These are phyloP conservation scores for Brachyptera risi DNA, from an alignment of 2,888 invertebrate genomes.

Conservation along the genomic window DNA sequence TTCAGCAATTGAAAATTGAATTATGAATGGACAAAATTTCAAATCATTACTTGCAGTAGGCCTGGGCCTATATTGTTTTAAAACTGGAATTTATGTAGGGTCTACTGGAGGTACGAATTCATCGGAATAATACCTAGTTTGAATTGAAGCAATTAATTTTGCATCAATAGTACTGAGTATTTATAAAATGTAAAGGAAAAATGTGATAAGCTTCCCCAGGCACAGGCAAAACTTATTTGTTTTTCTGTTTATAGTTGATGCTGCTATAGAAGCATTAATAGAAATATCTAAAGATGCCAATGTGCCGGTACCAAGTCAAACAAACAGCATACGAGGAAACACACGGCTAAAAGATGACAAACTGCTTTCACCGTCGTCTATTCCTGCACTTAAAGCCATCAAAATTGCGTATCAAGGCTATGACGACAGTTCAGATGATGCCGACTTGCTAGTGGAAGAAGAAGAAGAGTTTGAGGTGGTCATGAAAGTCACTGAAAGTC, in stretches of 20 bases:
- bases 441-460: constrained; percentile 30
- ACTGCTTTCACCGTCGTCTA: not conserved
- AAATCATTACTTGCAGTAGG: too few relatives aligned
- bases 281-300: constrained; percentile 18
- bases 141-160: too few relatives aligned
- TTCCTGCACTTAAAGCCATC: not conserved
- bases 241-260: constrained; percentile 21
- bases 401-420: constrained; percentile 21
- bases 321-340: not conserved
- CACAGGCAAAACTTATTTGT: not conserved
- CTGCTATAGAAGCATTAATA: constrained; percentile 24
- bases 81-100: too few relatives aligned
- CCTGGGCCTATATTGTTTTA: too few relatives aligned
- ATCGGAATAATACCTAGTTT: too few relatives aligned
- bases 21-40: too few relatives aligned
- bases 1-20: too few relatives aligned
- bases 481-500: not conserved
- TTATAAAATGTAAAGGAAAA: not conserved
- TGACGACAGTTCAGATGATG: constrained; percentile 26
- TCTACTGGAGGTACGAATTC: too few relatives aligned
- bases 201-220: not conserved
- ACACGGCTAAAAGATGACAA: not conserved
- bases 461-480: constrained; percentile 27
- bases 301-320: not conserved
- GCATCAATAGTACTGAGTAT: too few relatives aligned